Base-by-base conservation (phyloP, 2,888 invertebrate species). In the Chalcosyrphus nemorum region DNA sequence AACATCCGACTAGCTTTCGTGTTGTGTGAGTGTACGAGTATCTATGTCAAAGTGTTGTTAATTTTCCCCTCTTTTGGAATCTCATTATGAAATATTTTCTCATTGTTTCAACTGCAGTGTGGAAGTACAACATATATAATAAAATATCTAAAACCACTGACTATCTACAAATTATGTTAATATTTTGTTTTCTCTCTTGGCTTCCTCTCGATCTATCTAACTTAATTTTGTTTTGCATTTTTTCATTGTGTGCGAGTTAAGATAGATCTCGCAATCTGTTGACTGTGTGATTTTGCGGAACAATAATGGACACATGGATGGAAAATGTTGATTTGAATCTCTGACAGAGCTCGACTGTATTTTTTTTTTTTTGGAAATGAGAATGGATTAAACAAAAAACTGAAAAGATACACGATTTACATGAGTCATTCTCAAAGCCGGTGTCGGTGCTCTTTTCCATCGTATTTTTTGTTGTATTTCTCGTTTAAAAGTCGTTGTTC, bases 11-110 rank as follows among this genome's bases (percentile, higher is more conserved):
- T 29, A 63, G 21, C n/a, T 24, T 1, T 11, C 15, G 15, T 27
- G 35, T 11, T 35, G 7, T 17, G 19, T n/a, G 32, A 41, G 6
- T 19, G 47, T 17, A 21, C 29, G 9, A 13, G 54, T 71, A 74
- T 80, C 63, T 65, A 45, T 81, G 81, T 70, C 75, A 81, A 52
- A 75, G 75, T 71, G 47, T 76, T 57, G 70, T 29, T 75, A 13
- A 45, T 52, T n/a, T 50, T 43, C 41, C 56, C 45, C 47, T 27
- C 41, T 68, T 61, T 57, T 71, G 61, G 68, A 76, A 70, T 82
- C 77, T 57, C 74, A 74, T 84, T 84, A 80, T 65, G 80, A 84
- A 84, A 80, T 84, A 38, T 84, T 80, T 80, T 74, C 84, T 75
- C 78, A 74, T 78, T 78, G 74, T 74, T 66, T 61, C 45, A 63